Percentiles rank a stretch among this genome's conserved stretches.
Evolutionary conservation across 2,888 invertebrate genomes (phyloP).

Genomic region (Polydrusus tereticollis): DNA sequence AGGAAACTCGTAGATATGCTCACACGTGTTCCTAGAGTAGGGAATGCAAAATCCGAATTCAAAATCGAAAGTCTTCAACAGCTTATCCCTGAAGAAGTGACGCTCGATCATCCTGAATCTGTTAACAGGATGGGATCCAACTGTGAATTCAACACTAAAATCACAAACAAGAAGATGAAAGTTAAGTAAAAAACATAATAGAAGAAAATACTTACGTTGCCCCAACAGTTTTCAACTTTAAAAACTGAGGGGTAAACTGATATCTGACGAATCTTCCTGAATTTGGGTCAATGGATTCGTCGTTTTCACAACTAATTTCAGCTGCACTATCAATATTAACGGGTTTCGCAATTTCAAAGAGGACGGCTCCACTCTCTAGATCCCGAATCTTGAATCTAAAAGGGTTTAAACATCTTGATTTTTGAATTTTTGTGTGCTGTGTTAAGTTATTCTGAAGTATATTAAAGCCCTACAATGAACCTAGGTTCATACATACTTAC

Average conservation of each 20-base stretch:
- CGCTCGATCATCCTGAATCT: conserved; percentile 99
- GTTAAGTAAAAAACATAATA: background rate
- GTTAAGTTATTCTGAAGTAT: no score
- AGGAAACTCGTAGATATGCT: conserved; percentile 99
- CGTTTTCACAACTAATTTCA: conserved; percentile 64
- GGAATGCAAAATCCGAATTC: conserved; percentile 99
- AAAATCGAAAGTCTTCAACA: conserved; percentile 98
- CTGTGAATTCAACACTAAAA: conserved; percentile 97
- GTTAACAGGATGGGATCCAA: conserved; percentile 91
- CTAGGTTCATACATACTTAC: no score
- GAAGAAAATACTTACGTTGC: conserved; percentile 85
- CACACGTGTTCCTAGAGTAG: conserved; percentile 96
- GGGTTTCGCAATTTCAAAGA: conserved; percentile 97
- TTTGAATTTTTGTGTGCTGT: background rate
- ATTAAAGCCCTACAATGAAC: no score
- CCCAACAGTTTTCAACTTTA: conserved; percentile 95
- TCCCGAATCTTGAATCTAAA: conserved; percentile 89
- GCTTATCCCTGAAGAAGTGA: conserved; percentile 93
- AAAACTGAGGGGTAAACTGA: conserved; percentile 98
- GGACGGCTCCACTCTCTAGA: conserved; percentile 85
- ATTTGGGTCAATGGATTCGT: conserved; percentile 83
- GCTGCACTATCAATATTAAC: conserved; percentile 65
- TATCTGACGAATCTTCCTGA: conserved; percentile 98
- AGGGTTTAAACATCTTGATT: background rate
- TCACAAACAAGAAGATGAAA: background rate